Base-by-base conservation (phyloP, 2,797 vertebrate genomes). In the Myiothlypis chrysogaster region DNA sequence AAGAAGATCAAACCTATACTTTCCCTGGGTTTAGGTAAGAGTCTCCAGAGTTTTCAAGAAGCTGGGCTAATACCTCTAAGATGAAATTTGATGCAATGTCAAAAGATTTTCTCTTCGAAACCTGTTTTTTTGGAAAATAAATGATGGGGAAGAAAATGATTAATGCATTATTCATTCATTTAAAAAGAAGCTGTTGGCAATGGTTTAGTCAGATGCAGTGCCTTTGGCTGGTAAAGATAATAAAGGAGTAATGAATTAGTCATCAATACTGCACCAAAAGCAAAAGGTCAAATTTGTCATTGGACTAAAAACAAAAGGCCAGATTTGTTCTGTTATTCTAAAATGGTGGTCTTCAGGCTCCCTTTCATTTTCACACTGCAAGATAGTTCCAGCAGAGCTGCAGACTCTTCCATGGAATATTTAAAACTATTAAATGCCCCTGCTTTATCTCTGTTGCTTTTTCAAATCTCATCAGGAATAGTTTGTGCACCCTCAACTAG, bases 211-310 rank as follows among this genome's bases (percentile, higher is more conserved):
- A 93, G 80, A 93, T 72, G 55, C 61, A 81, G 44, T 63, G 83
- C 66, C 49, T 95, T 89, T 82, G 83, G 66, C 90, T 77, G 77
- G 53, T 79, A 87, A 88, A 87, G 83, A 70, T 64, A 87, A 53
- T 88, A 88, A 93, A 81, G 65, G 41, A 91, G 23, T 87, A 93
- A 93, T 86, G 81, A 83, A 89, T 95, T 95, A 94, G 86, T 94
- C 93, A 95, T 89, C 86, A 76, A 89, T 89, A 93, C 14, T 34
- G 52, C 34, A 73, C 16, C 2, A 10, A 82, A 89, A 87, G 63
- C 53, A 92, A 95, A 96, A 93, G 92, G 93, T 89, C 73, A 77
- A 34, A 82, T 84, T 84, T 89, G 71, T 93, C 63, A 61, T 70
- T 70, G 66, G 30, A 77, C 52, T 77, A 90, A 94, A 93, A 87